Percentiles rank a stretch among this genome's conserved stretches.
Evolutionary conservation across 2,888 invertebrate genomes (phyloP).

Genomic region (Andrena dorsata): DNA sequence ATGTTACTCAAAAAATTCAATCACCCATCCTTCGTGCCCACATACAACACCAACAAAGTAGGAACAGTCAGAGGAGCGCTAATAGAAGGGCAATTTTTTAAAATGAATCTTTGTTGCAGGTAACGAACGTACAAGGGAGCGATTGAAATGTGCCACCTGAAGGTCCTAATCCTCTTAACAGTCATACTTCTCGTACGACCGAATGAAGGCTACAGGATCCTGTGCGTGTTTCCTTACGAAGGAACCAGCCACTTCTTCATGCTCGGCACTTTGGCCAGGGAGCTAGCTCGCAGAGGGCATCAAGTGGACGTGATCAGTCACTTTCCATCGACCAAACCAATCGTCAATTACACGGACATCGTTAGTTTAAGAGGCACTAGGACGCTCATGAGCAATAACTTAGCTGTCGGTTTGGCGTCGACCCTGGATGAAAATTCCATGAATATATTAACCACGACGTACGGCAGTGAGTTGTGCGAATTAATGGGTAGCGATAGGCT

Average conservation of each 20-base stretch:
- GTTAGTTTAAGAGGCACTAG: slow-evolving; percentile 71
- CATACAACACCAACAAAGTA: too few relatives aligned
- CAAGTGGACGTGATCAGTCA: slow-evolving; percentile 83
- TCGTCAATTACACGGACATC: slow-evolving; percentile 82
- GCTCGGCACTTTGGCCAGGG: slow-evolving; percentile 84
- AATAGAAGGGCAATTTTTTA: too few relatives aligned
- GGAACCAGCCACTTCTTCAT: slow-evolving; percentile 85
- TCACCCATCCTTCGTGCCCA: too few relatives aligned
- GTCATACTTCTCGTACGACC: background rate
- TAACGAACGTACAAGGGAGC: too few relatives aligned
- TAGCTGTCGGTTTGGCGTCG: slow-evolving; percentile 62
- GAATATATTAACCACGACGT: slow-evolving; percentile 36
- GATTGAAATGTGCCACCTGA: background rate
- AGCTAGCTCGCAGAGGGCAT: slow-evolving; percentile 84
- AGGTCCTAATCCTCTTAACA: background rate
- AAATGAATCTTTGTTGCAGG: too few relatives aligned
- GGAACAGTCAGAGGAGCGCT: too few relatives aligned
- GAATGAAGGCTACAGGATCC: slow-evolving; percentile 76
- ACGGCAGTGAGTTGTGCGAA: slow-evolving; percentile 69
- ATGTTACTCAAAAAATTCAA: too few relatives aligned
- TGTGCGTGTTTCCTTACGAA: slow-evolving; percentile 85
- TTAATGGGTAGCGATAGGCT: slow-evolving; percentile 65
- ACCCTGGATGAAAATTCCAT: background rate
- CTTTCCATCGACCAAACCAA: slow-evolving; percentile 79
- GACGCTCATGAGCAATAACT: slow-evolving; percentile 64